These are phyloP conservation scores for Siniperca knerii DNA, from an alignment of 2,113 vertebrate genomes.

Conservation along the genomic window DNA sequence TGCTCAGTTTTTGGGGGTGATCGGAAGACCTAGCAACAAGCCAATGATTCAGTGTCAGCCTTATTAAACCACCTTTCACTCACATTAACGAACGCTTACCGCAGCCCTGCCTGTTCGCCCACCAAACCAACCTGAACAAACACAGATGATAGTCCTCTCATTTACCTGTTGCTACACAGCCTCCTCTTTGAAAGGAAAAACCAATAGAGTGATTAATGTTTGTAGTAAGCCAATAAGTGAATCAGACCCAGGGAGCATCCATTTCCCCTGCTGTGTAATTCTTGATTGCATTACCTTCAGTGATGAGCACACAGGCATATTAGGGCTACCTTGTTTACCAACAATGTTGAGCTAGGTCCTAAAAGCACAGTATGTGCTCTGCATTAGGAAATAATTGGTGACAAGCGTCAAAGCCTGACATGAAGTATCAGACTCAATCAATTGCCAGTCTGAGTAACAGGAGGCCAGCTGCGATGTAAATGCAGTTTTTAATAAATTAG, in stretches of 20 bases:
- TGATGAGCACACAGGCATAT: slow-evolving; percentile 27
- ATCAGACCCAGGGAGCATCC: slow-evolving; percentile 20
- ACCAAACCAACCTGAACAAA: slow-evolving; percentile 51
- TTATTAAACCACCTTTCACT: slow-evolving; percentile 38
- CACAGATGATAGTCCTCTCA: slow-evolving; percentile 20
- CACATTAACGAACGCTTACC: slow-evolving; percentile 25
- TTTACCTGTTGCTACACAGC: slow-evolving; percentile 49
- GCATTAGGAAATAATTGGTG: slow-evolving; percentile 43
- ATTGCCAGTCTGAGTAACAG: slow-evolving; percentile 13
- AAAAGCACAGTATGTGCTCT: slow-evolving; percentile 39
- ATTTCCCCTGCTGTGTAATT: slow-evolving; percentile 61
- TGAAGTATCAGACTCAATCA: slow-evolving; percentile 36
- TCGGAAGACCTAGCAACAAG: slow-evolving; percentile 43
- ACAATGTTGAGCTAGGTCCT: slow-evolving; percentile 5
- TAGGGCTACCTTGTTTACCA: slow-evolving; percentile 31
- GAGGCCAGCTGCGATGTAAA: slow-evolving; percentile 31
- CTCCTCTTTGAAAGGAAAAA: slow-evolving; percentile 52
- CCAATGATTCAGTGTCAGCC: slow-evolving; percentile 20
- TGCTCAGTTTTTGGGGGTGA: background rate
- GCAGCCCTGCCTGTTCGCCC: background rate
- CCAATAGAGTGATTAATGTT: slow-evolving; percentile 63
- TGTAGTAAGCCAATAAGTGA: slow-evolving; percentile 55
- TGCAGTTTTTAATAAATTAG: slow-evolving; percentile 27
- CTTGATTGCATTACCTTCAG: slow-evolving; percentile 59
- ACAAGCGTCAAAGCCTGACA: slow-evolving; percentile 20